Evolutionary conservation across 2,797 vertebrate species (phyloP).

Genomic region (Enoplosus armatus): DNA sequence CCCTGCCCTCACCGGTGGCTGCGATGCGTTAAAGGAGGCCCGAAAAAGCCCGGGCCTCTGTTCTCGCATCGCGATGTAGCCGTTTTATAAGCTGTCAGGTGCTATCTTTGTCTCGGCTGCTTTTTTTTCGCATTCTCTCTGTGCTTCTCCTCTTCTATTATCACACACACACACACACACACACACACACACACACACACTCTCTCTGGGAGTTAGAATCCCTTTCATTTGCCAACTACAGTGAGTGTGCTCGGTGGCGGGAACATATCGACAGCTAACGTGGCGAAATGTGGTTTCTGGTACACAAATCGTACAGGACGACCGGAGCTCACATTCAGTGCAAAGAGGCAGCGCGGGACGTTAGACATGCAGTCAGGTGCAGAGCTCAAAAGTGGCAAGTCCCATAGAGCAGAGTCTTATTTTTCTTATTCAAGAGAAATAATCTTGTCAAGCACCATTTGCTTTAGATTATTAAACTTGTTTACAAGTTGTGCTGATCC

Average conservation of each 20-base stretch:
- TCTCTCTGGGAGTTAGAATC: not conserved
- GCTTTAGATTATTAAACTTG: not conserved
- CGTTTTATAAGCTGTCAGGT: conserved; percentile 29
- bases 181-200: no score
- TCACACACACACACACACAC: not conserved
- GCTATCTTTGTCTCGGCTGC: conserved; percentile 7
- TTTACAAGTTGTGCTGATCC: not conserved
- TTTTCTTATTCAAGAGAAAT: not conserved
- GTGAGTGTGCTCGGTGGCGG: no score
- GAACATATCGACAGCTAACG: conserved; percentile 1
- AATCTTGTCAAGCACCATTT: not conserved
- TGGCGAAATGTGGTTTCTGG: not conserved
- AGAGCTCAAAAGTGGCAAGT: not conserved
- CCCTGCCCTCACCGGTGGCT: no score
- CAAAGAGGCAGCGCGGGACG: not conserved
- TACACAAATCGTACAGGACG: not conserved
- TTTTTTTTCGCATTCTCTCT: not conserved
- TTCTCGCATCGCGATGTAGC: conserved; percentile 13
- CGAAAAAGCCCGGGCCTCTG: not conserved
- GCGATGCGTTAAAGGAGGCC: conserved; percentile 40
- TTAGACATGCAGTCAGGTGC: not conserved
- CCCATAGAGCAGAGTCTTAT: no score
- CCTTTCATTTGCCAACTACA: not conserved
- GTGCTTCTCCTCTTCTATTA: not conserved
- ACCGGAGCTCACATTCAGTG: not conserved